Evolutionary conservation across 2,888 invertebrate species (phyloP).

Genomic region (Meteorus cinctellus): DNA sequence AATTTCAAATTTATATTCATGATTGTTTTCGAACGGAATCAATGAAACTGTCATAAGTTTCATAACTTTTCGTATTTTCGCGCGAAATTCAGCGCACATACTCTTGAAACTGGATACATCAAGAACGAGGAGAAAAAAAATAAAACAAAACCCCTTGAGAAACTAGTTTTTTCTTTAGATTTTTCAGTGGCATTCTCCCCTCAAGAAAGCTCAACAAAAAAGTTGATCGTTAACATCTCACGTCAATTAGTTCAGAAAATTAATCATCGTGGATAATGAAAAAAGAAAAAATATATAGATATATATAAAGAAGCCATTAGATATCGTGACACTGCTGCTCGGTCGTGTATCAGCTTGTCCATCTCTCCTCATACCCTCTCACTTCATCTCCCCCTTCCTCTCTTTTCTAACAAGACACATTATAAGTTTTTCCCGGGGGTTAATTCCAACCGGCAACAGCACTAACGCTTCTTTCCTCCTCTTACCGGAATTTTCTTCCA

Average conservation of each 20-base stretch:
- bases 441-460: slow-evolving; percentile 67
- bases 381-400: slow-evolving; percentile 47
- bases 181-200: slow-evolving; percentile 14
- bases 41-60: no score
- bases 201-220: not conserved
- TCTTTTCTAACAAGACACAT: slow-evolving; percentile 65
- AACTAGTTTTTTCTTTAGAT: not conserved
- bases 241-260: slow-evolving; percentile 9
- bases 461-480: slow-evolving; percentile 38
- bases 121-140: no score
- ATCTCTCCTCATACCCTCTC: slow-evolving; percentile 34
- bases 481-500: slow-evolving; percentile 25
- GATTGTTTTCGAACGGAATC: no score
- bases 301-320: slow-evolving; percentile 30
- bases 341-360: slow-evolving; percentile 47
- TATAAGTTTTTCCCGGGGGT: slow-evolving; percentile 71
- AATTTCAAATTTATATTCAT: no score
- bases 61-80: no score
- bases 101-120: no score
- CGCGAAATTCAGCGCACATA: no score
- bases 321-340: slow-evolving; percentile 28
- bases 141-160: no score
- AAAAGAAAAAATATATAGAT: not conserved
- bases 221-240: not conserved
- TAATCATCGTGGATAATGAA: not conserved